phyloP scores from a whole-genome alignment of 2,113 vertebrate species.

The Scolopax mira region DNA sequence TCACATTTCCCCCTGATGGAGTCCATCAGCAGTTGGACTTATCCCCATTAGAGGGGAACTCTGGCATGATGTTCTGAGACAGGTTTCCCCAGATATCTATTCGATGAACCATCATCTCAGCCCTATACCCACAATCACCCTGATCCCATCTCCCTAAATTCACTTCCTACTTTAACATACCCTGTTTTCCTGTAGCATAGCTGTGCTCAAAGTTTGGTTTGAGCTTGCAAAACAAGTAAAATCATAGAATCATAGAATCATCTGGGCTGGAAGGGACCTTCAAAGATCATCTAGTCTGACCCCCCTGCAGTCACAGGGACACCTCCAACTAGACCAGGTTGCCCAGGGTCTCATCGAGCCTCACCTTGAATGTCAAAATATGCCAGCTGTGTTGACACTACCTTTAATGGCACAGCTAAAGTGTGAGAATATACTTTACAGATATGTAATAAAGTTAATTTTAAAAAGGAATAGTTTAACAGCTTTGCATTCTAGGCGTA shows the following conservation, averaged over 20 bases:
- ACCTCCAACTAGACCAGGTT: no score
- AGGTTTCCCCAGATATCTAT: neutral
- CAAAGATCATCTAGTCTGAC: no score
- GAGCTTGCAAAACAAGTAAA: neutral
- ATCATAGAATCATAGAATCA: no score
- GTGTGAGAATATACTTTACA: neutral
- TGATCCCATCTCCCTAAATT: neutral
- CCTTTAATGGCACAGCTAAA: neutral
- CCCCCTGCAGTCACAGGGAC: no score
- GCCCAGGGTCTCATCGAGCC: no score
- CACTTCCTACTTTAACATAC: neutral
- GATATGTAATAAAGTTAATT: neutral
- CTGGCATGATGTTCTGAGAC: neutral
- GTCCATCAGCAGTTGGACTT: neutral
- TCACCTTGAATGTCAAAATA: no score
- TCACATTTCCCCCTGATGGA: fast-evolving
- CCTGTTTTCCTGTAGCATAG: neutral
- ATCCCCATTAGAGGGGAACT: fast-evolving
- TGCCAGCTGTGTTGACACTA: neutral
- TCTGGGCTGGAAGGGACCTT: no score
- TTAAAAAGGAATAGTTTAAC: neutral
- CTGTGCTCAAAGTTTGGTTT: neutral
- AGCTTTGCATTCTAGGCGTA: neutral
- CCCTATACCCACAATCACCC: neutral
- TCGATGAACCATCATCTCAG: neutral